Evolutionary conservation across 1,140 invertebrate species (phyloP), one percentile per base, ranked within the genome.

Genomic region (Calliopsis andreniformis): DNA sequence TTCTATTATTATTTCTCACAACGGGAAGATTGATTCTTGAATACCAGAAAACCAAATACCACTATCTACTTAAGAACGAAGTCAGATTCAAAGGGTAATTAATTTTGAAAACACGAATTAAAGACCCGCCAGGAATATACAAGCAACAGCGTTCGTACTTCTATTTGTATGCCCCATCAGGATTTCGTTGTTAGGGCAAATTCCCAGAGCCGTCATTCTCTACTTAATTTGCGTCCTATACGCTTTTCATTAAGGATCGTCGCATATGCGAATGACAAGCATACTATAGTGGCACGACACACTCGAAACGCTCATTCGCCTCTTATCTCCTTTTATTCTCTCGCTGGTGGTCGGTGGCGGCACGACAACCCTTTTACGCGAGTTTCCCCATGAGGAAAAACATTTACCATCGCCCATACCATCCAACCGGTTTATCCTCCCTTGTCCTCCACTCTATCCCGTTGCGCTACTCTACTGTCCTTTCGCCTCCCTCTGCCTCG

Each of bases 201-300:
- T 53, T 66, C 18, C 18, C 18, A 2, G 39, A 3, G 20, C 25
- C 10, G n/a, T 43, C 51, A 68, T 73, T 47, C 30, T 47, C 8
- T 43, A 28, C 49, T 25, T 78, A 78, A 79, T 87, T 87, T 82
- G 78, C 70, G 73, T 84, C 87, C 87, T 79, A 87, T 82, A 82
- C 66, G 58, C 59, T 82, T 86, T 86, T 83, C 84, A 87, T 87
- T 79, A 87, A 80, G 53, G 42, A 56, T 78, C 62, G 58, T 83
- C 76, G 75, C 68, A 55, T 64, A 81, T 14, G 68, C n/a, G 49
- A 20, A 71, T 39, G 55, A 55, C 20, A 84, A 77, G 71, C 70
- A 66, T 20, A 53, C 32, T 0, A 56, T 10, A 42, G 62, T 51
- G 63, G n/a, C 73, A n/a, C 35, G 61, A 71, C 63, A 61, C 61